Percentiles rank a stretch among this genome's conserved stretches.
Evolutionary conservation across 2,797 vertebrate genomes (phyloP).

Genomic region (Zenarchopterus dispar): DNA sequence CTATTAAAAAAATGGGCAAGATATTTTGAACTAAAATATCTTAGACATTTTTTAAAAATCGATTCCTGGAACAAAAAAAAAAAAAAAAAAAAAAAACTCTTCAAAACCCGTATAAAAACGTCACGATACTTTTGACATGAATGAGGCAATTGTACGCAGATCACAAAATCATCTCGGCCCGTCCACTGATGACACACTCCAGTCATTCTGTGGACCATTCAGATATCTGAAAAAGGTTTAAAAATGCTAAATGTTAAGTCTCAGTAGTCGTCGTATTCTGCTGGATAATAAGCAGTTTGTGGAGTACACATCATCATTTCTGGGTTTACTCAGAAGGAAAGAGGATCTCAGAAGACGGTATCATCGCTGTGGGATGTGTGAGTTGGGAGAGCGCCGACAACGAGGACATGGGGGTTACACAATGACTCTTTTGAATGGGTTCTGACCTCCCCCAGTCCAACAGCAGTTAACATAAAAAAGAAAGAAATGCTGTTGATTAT

Average conservation of each 20-base stretch:
- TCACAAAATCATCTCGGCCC: conserved; percentile 13
- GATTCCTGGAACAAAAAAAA: too few relatives aligned
- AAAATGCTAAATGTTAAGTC: conserved; percentile 1
- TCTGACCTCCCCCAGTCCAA: conserved; percentile 51
- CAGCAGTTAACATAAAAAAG: conserved; percentile 55
- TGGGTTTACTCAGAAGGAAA: conserved; percentile 9
- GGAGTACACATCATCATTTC: background rate
- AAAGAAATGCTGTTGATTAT: conserved; percentile 69
- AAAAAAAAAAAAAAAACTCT: conserved; percentile 52
- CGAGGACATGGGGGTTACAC: conserved; percentile 45
- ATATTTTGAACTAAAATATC: background rate
- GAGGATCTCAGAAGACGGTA: conserved; percentile 16
- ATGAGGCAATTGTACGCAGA: conserved; percentile 11
- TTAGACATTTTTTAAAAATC: conserved; percentile 15
- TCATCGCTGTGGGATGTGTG: conserved; percentile 31
- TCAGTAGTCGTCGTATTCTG: conserved; percentile 19
- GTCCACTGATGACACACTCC: conserved; percentile 6
- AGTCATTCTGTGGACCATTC: background rate
- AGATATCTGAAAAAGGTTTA: conserved; percentile 9
- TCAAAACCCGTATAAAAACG: conserved; percentile 59
- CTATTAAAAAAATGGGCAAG: background rate
- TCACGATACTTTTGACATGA: conserved; percentile 16
- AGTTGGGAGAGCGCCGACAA: conserved; percentile 40
- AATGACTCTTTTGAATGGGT: conserved; percentile 67
- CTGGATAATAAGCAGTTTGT: background rate